Evolutionary conservation across 2,797 vertebrate genomes (phyloP).

Genomic region (Mormyrus hasselquistii): DNA sequence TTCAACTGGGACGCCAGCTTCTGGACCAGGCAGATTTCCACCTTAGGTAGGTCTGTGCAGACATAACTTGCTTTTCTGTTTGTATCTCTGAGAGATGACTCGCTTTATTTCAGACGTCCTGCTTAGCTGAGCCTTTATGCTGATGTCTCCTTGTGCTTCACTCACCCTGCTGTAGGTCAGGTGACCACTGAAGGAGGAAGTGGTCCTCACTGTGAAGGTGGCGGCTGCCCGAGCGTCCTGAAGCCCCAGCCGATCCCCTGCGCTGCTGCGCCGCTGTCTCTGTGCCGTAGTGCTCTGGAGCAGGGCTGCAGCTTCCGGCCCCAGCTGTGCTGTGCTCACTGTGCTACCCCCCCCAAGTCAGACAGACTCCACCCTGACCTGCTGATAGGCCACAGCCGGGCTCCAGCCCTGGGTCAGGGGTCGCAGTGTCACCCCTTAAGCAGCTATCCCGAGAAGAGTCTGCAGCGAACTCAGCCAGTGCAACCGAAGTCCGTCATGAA

Average conservation of each 20-base stretch:
- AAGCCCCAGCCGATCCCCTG: constrained; percentile 69
- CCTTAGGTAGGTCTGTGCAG: constrained; percentile 64
- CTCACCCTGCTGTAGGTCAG: constrained; percentile 63
- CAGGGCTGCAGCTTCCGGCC: constrained; percentile 65
- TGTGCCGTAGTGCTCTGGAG: constrained; percentile 57
- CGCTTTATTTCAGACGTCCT: not conserved
- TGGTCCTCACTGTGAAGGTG: constrained; percentile 58
- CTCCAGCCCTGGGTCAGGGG: constrained; percentile 48
- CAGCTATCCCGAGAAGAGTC: constrained; percentile 40
- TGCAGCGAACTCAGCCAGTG: constrained; percentile 28
- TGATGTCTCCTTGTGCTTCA: not conserved
- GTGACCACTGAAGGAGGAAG: constrained; percentile 78
- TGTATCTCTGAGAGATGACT: not conserved
- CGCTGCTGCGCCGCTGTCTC: constrained; percentile 54
- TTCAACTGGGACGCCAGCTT: constrained; percentile 96
- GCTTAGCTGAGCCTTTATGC: not conserved
- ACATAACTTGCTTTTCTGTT: not conserved
- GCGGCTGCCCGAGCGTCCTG: constrained; percentile 58
- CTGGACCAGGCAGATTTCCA: constrained; percentile 91
- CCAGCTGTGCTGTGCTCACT: constrained; percentile 70
- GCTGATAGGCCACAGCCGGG: constrained; percentile 53
- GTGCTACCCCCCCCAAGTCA: constrained; percentile 51
- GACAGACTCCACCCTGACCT: constrained; percentile 52
- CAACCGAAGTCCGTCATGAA: not conserved
- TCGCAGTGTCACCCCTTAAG: constrained; percentile 46